Conservation (phyloP, 1,140 invertebrate genomes). For the Caenorhabditis remanei region DNA sequence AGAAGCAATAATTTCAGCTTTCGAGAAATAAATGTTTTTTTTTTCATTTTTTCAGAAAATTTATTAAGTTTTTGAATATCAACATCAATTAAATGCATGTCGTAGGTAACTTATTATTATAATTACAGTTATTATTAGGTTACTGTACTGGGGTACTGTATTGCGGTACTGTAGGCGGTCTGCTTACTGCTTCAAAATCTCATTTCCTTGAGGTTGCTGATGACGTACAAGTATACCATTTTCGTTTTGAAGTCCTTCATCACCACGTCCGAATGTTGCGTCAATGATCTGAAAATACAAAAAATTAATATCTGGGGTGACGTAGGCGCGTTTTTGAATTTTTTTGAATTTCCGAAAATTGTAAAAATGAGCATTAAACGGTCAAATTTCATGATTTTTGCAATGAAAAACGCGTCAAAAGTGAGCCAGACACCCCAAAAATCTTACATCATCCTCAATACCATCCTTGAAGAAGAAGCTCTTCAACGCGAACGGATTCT, state of each 20-base stretch:
- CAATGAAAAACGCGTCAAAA: too few relatives aligned
- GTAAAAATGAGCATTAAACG: too few relatives aligned
- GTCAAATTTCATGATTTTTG: too few relatives aligned
- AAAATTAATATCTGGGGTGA: too few relatives aligned
- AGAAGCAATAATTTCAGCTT: constrained; percentile 5
- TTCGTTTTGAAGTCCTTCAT: constrained; percentile 57
- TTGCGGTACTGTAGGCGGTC: too few relatives aligned
- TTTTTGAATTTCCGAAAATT: neutral
- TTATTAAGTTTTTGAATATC: neutral
- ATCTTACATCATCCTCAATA: constrained; percentile 72
- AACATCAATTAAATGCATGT: constrained; percentile 21
- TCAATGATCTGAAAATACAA: constrained; percentile 43
- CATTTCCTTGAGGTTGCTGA: constrained; percentile 39
- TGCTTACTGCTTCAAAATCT: constrained; percentile 21
- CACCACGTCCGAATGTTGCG: constrained; percentile 30
- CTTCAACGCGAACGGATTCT: constrained; percentile 72
- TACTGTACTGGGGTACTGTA: neutral
- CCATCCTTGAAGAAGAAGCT: constrained; percentile 76
- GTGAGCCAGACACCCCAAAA: neutral
- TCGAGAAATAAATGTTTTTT: neutral
- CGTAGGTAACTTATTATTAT: constrained; percentile 1
- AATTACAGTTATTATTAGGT: neutral
- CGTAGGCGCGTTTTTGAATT: neutral
- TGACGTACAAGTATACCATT: constrained; percentile 64
- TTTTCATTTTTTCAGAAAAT: neutral